phyloP scores from a whole-genome alignment of 2,113 vertebrate species.

The Bombycilla garrulus region DNA sequence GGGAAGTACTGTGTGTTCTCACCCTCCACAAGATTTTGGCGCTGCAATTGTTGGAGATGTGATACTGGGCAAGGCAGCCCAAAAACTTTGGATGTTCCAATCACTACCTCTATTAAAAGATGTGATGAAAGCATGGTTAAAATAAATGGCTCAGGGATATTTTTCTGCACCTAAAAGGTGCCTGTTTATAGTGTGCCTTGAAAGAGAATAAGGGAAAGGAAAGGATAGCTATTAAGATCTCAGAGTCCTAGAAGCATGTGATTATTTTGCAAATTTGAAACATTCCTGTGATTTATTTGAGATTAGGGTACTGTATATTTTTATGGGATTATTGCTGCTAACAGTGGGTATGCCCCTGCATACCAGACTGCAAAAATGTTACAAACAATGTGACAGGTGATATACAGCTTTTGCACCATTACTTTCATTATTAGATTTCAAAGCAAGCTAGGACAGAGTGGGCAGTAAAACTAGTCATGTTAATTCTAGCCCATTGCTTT shows the following conservation, averaged over 20 bases:
- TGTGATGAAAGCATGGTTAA: background rate
- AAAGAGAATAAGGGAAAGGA: background rate
- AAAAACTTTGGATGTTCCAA: background rate
- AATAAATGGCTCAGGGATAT: background rate
- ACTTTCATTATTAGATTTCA: background rate
- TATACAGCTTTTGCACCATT: background rate
- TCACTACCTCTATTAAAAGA: background rate
- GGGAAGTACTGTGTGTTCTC: background rate
- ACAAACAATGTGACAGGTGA: background rate
- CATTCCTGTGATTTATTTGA: background rate
- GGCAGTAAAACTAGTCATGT: background rate
- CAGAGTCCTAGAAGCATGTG: background rate
- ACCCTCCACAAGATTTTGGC: background rate
- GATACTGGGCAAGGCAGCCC: background rate
- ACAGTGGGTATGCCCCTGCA: background rate
- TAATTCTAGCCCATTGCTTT: background rate
- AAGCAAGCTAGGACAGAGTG: background rate
- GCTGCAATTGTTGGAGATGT: background rate
- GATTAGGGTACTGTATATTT: background rate
- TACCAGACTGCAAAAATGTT: background rate
- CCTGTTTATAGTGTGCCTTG: background rate
- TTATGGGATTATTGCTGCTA: background rate
- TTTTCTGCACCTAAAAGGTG: background rate
- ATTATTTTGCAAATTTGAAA: background rate
- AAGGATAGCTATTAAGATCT: background rate